Conservation (phyloP, 1,140 invertebrate species). For the Papilio polytes region DNA sequence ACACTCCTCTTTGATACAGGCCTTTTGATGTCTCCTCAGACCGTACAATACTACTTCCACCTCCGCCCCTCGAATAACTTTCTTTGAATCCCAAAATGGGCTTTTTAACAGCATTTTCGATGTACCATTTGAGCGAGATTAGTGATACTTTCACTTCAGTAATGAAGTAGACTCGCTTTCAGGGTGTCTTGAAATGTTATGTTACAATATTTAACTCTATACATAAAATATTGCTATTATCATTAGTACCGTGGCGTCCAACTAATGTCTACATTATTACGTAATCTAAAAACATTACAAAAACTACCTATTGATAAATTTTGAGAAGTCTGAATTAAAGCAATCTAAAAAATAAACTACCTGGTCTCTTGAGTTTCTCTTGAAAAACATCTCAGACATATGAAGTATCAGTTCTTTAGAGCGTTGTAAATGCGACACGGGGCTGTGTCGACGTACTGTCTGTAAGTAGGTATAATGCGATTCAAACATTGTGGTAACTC, state of each 20-base stretch:
- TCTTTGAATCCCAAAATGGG: constrained; percentile 66
- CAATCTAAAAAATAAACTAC: constrained; percentile 22
- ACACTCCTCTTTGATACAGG: constrained; percentile 78
- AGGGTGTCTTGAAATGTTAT: neutral
- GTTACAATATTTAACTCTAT: neutral
- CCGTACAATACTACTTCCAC: constrained; percentile 74
- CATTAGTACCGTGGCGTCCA: neutral
- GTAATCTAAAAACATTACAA: neutral
- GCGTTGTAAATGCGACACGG: constrained; percentile 33
- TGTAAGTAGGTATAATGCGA: neutral
- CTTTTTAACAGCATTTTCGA: constrained; percentile 51
- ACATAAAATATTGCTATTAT: neutral
- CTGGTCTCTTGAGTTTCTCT: constrained; percentile 20
- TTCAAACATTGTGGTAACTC: neutral
- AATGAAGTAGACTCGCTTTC: neutral
- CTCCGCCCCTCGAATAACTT: constrained; percentile 69
- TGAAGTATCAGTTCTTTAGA: constrained; percentile 35
- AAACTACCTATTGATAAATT: neutral
- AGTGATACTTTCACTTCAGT: constrained; percentile 4
- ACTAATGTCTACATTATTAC: neutral
- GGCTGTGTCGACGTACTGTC: constrained; percentile 1
- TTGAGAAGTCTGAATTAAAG: neutral
- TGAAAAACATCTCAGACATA: constrained; percentile 39
- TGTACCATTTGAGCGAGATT: neutral
- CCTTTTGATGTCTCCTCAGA: constrained; percentile 78